Evolutionary conservation across 2,113 vertebrate species (phyloP).

Genomic region (Pterocles orientalis): DNA sequence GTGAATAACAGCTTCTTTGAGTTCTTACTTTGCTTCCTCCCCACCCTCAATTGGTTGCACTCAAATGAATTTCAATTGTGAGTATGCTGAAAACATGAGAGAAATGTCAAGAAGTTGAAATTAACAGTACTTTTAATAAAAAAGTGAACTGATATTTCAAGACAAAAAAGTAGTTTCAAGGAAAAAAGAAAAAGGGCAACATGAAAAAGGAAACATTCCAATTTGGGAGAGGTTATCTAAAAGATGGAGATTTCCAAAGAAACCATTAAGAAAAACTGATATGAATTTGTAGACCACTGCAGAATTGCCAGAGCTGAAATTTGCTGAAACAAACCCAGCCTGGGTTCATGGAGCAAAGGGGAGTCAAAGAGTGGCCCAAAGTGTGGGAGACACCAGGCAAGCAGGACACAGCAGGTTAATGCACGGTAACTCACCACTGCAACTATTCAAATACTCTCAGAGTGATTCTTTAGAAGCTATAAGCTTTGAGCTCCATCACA

Average conservation of each 20-base stretch:
- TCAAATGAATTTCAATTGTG: not conserved
- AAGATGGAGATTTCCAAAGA: not conserved
- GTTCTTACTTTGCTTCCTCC: not conserved
- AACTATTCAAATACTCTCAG: not conserved
- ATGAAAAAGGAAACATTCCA: not conserved
- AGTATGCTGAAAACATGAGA: not conserved
- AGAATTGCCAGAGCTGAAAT: not conserved
- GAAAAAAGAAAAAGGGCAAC: not conserved
- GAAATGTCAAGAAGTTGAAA: not conserved
- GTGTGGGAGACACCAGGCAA: not conserved
- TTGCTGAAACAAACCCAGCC: not conserved
- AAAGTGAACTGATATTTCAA: not conserved
- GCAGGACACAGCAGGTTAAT: not conserved
- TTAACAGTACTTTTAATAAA: not conserved
- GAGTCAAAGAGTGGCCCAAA: too few species aligned
- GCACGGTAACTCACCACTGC: fast-evolving
- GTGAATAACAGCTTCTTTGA: not conserved
- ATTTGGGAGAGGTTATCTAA: not conserved
- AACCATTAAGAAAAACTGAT: not conserved
- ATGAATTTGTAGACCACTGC: not conserved
- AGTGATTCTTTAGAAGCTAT: not conserved
- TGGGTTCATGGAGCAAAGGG: not conserved
- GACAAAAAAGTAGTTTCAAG: not conserved
- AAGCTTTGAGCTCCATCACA: not conserved
- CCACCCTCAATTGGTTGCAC: not conserved